A percentile compares a stretch with the other conserved stretches of the same genome.
These are phyloP conservation scores for Nomia melanderi DNA, from an alignment of 1,140 invertebrate species.

Conservation along the genomic window DNA sequence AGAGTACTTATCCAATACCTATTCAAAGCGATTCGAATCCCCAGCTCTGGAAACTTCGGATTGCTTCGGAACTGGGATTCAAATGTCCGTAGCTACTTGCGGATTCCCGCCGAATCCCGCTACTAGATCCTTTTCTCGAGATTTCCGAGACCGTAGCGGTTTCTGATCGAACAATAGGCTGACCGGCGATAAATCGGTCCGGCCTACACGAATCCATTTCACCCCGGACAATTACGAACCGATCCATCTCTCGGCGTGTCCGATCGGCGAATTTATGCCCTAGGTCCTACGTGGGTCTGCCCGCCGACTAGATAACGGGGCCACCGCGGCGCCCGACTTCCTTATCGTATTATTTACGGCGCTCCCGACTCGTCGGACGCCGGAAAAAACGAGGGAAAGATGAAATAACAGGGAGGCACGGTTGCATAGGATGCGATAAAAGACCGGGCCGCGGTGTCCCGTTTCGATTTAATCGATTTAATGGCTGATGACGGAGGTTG, in stretches of 20 bases:
- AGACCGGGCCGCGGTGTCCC: not conserved
- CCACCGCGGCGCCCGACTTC: slow-evolving; percentile 50
- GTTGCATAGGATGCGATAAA: slow-evolving; percentile 4
- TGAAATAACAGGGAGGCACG: not conserved
- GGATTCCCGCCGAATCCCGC: too few relatives aligned
- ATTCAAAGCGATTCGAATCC: too few relatives aligned
- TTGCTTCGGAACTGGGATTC: too few relatives aligned
- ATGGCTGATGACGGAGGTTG: slow-evolving; percentile 15
- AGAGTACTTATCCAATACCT: too few relatives aligned
- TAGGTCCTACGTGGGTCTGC: not conserved
- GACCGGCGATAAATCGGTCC: slow-evolving; percentile 22
- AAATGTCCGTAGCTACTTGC: too few relatives aligned
- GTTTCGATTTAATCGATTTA: slow-evolving; percentile 44
- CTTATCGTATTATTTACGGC: slow-evolving; percentile 68
- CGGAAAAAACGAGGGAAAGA: not conserved
- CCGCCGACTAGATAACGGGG: slow-evolving; percentile 43
- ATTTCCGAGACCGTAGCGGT: not conserved
- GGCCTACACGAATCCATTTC: slow-evolving; percentile 14
- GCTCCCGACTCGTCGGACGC: not conserved
- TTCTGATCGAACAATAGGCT: slow-evolving; percentile 16
- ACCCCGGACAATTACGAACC: slow-evolving; percentile 25
- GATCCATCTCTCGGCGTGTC: slow-evolving; percentile 23
- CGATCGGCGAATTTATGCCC: slow-evolving; percentile 23
- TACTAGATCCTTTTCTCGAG: not conserved
- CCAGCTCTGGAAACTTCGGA: too few relatives aligned